Base-by-base conservation (phyloP, 1,140 invertebrate genomes). In the Dinothrombium tinctorium region DNA sequence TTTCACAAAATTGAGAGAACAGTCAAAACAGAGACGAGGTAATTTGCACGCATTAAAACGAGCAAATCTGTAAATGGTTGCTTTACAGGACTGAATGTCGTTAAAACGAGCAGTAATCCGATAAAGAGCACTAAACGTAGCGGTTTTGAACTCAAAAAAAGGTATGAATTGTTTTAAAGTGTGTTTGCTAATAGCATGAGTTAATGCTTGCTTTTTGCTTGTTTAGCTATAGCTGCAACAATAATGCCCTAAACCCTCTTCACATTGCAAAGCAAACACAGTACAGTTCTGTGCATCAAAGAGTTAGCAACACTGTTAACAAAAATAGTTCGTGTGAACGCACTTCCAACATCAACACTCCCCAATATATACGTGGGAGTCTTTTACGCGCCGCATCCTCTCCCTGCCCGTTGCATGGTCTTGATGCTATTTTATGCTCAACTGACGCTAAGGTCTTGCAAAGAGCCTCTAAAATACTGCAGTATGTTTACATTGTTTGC, bases 1-100 rank as follows among this genome's bases (percentile, higher is more conserved):
- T 20, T 95, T 94, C 58, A 69, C 75, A 49, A 76, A 79, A 56
- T 7, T 50, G 2, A 17, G 47, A 9, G 47, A 49, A 33, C 11
- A 36, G 24, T 46, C 45, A 2, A 46, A 46, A 40, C 22, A 33
- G 35, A 31, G 40, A 31, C 22, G 41, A 39, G 45, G 41, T 43
- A 3, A 25, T 23, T 37, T 2, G 7, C 22, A 15, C 15, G 29
- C 20, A 22, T 21, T 14, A 29, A 17, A 35, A 17, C 14, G 12
- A 8, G 26, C 7, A 28, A 28, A 28, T 28, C n/a, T 28, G 26
- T 28, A 28, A 8, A n/a, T 28, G 7, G n/a, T 8, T 28, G 7
- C n/a, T 28, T 28, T 28, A 28, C 7, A 8, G n/a, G n/a, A 8
- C n/a, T 28, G 7, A 8, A 8, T 28, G 7, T 28, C 26, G n/a